Percentiles rank a stretch among this genome's conserved stretches.
phyloP scores from a whole-genome alignment of 2,113 vertebrate species.

The Athene cunicularia region DNA sequence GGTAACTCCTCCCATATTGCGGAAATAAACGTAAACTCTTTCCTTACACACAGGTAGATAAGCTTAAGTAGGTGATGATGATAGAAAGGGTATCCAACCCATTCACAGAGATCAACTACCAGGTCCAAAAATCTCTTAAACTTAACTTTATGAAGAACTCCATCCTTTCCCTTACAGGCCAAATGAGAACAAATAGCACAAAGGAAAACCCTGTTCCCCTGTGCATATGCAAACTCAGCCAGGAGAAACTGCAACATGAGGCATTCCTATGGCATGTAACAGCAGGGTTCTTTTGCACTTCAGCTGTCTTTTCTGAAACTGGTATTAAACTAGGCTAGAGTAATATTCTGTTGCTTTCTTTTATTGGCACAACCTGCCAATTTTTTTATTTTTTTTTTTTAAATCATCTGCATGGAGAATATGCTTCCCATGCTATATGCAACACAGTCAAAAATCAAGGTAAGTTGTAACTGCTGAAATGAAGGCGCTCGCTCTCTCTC shows the following conservation, averaged over 20 bases:
- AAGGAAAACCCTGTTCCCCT: neutral
- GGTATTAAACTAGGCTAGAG: neutral
- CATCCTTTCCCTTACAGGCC: neutral
- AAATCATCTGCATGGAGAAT: neutral
- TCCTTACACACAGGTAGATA: neutral
- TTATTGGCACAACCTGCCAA: neutral
- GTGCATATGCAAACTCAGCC: neutral
- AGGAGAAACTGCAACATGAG: neutral
- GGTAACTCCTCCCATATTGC: neutral
- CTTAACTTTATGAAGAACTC: neutral
- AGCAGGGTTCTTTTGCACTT: neutral
- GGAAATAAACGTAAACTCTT: neutral
- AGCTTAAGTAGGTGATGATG: neutral
- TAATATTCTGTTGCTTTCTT: neutral
- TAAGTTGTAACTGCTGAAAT: neutral
- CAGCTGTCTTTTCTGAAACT: neutral
- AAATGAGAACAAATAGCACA: neutral
- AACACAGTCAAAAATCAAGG: neutral
- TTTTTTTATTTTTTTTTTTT: neutral
- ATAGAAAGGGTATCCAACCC: neutral
- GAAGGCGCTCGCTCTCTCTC: rapidly evolving
- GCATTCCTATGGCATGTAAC: neutral
- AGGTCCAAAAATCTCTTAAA: neutral
- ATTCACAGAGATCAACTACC: neutral
- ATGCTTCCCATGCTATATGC: neutral